Evolutionary conservation across 2,113 vertebrate species (phyloP), one percentile per base, ranked within the genome.

Genomic region (Blennius ocellaris): DNA sequence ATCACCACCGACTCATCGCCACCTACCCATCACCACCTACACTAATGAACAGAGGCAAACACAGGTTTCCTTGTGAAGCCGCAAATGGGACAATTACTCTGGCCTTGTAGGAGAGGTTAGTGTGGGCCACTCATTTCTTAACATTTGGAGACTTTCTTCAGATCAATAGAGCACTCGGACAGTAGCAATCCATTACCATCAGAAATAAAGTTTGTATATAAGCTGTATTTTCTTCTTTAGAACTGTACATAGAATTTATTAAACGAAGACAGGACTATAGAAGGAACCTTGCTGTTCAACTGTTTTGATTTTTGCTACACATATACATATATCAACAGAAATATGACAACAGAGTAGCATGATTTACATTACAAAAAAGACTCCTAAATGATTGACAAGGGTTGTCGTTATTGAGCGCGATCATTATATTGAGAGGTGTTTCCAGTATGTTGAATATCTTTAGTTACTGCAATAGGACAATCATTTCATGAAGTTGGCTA

Each of bases 1-100:
- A 37, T 73, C 72, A 38, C 50, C 57, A 38, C 43, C 40, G 11
- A 51, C 73, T 67, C 21, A 4, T 78, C 61, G 6, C 17, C 75
- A 56, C 43, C 40, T 11, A 51, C 73, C 62, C 60, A 57, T 57
- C 49, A 40, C 56, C 72, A 47, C 8, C 48, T 14, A 53, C 52
- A 17, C 5, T 45, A 1, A 49, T 4, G 41, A 59, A 14, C 10
- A 43, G n/a, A 48, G 36, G 21, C n/a, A 75, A 61, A 74, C 14
- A 59, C 2, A 6, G 11, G 14, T 49, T 70, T 58, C 44, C 55
- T 41, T 11, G 15, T 57, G 40, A 66, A 41, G 39, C 3, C 43
- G 49, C 55, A 70, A 14, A 17, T 43, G 15, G 21, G 10, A 49
- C 48, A 47, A 59, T 56, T 51, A 53, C 50, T 69, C 49, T 63